Percentiles rank a stretch among this genome's conserved stretches.
Conservation (phyloP, 2,888 invertebrate genomes). For the Perizoma flavofasciatum region DNA sequence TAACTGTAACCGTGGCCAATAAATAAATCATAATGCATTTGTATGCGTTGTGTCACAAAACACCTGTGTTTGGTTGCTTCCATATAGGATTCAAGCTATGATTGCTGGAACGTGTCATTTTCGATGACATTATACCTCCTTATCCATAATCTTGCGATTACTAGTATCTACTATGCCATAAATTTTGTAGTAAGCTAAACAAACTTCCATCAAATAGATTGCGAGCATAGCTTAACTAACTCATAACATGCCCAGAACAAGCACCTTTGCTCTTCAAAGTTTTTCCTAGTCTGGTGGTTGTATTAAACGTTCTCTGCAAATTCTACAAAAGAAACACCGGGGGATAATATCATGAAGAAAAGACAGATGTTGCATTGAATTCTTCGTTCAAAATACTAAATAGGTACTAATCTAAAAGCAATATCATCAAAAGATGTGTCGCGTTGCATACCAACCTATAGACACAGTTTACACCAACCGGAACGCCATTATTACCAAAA, state of each 20-base stretch:
- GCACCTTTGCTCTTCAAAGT: too few species aligned
- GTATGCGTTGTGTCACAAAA: conserved; percentile 32
- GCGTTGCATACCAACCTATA: conserved; percentile 27
- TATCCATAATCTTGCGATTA: background rate
- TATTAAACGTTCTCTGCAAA: too few species aligned
- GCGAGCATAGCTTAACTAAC: too few species aligned
- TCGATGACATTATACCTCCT: background rate
- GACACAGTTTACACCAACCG: conserved; percentile 43
- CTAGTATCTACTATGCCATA: background rate
- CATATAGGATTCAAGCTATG: conserved; percentile 2
- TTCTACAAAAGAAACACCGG: too few species aligned
- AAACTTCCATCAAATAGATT: too few species aligned
- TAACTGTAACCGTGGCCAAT: conserved; percentile 38
- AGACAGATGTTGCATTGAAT: too few species aligned
- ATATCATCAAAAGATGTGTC: conserved; percentile 26
- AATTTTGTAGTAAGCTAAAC: background rate
- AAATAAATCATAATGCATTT: conserved; percentile 28
- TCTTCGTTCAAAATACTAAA: too few species aligned
- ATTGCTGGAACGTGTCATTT: conserved; percentile 8
- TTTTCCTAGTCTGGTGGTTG: too few species aligned
- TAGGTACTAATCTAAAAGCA: background rate
- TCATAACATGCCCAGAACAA: too few species aligned
- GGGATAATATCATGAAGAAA: too few species aligned
- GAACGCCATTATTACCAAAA: conserved; percentile 59
- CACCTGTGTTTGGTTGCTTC: conserved; percentile 25